phyloP scores from a whole-genome alignment of 2,797 vertebrate genomes.

The Sphenodon punctatus region DNA sequence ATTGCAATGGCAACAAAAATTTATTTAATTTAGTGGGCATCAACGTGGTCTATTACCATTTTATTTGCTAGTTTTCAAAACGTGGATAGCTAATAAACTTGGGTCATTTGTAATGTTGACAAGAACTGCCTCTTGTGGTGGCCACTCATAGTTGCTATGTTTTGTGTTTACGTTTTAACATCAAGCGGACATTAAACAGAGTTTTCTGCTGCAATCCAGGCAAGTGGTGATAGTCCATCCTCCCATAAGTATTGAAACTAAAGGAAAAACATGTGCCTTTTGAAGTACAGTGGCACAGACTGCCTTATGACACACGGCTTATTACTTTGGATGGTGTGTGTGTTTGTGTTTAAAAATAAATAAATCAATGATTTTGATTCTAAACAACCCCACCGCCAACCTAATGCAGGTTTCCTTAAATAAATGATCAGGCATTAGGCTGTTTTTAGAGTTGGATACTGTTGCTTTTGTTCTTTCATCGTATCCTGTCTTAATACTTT shows the following conservation, averaged over 20 bases:
- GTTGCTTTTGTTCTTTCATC: neutral
- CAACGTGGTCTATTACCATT: neutral
- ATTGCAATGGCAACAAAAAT: neutral
- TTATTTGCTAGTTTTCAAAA: neutral
- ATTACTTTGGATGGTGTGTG: neutral
- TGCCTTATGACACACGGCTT: neutral
- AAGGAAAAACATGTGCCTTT: no score
- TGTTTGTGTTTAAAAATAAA: neutral
- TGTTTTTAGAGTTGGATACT: neutral
- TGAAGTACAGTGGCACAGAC: neutral
- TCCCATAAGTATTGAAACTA: neutral
- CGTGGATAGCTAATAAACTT: neutral
- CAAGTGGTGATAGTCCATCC: neutral
- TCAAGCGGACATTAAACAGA: neutral
- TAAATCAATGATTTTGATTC: neutral
- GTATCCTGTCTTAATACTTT: neutral
- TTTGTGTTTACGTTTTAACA: conserved; percentile 10
- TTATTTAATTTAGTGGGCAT: neutral
- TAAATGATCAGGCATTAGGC: neutral
- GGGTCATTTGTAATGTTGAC: neutral
- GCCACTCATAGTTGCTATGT: neutral
- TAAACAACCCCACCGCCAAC: neutral
- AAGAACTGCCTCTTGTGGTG: neutral
- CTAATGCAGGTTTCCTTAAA: neutral
- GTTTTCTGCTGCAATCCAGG: neutral